phyloP scores from a whole-genome alignment of 2,797 vertebrate species.

The Acanthurus tractus region DNA sequence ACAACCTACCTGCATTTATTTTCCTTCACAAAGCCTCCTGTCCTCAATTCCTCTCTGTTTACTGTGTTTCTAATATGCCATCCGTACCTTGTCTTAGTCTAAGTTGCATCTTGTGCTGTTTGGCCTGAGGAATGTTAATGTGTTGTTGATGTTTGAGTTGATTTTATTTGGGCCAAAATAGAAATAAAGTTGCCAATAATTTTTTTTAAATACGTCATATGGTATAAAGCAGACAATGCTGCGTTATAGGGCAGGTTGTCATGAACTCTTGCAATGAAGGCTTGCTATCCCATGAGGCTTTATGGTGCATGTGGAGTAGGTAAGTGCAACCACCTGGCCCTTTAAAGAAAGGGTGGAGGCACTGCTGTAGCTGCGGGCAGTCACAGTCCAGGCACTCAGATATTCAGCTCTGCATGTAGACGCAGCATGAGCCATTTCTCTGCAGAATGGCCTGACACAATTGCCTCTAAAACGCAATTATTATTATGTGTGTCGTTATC shows the following conservation, averaged over 20 bases:
- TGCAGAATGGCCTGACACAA: conserved; percentile 9
- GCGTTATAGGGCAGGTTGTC: conserved; percentile 39
- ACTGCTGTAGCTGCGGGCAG: conserved; percentile 30
- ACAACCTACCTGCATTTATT: conserved; percentile 22
- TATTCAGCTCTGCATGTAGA: conserved; percentile 19
- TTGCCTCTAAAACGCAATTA: background rate
- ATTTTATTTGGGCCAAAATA: conserved; percentile 6
- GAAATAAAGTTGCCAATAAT: conserved; percentile 20
- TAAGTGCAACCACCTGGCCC: conserved; percentile 74
- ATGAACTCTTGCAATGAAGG: conserved; percentile 46
- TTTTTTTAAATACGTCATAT: conserved; percentile 4
- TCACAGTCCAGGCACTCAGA: conserved; percentile 17
- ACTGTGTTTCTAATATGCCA: conserved; percentile 30
- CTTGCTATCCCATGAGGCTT: conserved; percentile 67
- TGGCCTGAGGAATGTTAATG: conserved; percentile 33
- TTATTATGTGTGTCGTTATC: conserved; percentile 2
- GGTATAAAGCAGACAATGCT: conserved; percentile 32
- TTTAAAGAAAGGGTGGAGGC: conserved; percentile 43
- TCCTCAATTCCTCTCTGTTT: conserved; percentile 37
- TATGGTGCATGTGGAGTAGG: conserved; percentile 37
- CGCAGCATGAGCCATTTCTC: conserved; percentile 24
- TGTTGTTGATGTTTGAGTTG: conserved; percentile 13
- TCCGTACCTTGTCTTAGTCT: conserved; percentile 23
- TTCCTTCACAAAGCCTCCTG: conserved; percentile 42
- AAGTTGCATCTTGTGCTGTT: conserved; percentile 21